phyloP scores from a whole-genome alignment of 2,888 invertebrate genomes.

The Eupithecia subfuscata region DNA sequence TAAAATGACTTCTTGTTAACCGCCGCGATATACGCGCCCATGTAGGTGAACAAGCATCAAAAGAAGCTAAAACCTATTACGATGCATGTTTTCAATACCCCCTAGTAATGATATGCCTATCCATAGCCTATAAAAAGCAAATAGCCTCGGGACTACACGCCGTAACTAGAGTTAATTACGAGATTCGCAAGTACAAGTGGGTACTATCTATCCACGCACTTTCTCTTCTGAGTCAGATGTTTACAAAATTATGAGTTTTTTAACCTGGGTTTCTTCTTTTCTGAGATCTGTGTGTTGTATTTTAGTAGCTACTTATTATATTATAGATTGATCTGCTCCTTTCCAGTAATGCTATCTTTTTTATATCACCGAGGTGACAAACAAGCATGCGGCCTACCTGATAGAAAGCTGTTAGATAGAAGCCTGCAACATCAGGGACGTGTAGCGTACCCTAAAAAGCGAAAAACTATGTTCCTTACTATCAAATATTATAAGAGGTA shows the following conservation, averaged over 20 bases:
- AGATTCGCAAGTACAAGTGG: conserved; percentile 20
- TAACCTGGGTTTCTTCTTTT: conserved; percentile 28
- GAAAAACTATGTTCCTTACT: too few relatives aligned
- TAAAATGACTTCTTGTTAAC: background rate
- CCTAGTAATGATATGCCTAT: conserved; percentile 4
- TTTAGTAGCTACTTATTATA: background rate
- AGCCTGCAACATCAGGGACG: too few relatives aligned
- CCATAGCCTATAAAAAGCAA: conserved; percentile 7
- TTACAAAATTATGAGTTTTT: conserved; percentile 30
- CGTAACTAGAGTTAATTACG: conserved; percentile 20
- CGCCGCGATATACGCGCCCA: background rate
- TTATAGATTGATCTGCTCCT: too few relatives aligned
- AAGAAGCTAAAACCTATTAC: background rate
- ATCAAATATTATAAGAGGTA: too few relatives aligned
- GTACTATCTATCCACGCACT: conserved; percentile 38
- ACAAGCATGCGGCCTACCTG: too few relatives aligned
- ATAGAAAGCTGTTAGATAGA: too few relatives aligned
- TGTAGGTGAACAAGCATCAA: background rate
- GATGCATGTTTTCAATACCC: background rate
- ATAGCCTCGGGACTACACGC: conserved; percentile 8
- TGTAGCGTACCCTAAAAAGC: too few relatives aligned
- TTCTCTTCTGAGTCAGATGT: conserved; percentile 42
- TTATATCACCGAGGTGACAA: too few relatives aligned
- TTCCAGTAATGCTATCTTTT: too few relatives aligned
- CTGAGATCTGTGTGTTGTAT: background rate